Percentiles rank a stretch among this genome's conserved stretches.
Conservation (phyloP, 2,797 vertebrate genomes). For the Fratercula arctica region DNA sequence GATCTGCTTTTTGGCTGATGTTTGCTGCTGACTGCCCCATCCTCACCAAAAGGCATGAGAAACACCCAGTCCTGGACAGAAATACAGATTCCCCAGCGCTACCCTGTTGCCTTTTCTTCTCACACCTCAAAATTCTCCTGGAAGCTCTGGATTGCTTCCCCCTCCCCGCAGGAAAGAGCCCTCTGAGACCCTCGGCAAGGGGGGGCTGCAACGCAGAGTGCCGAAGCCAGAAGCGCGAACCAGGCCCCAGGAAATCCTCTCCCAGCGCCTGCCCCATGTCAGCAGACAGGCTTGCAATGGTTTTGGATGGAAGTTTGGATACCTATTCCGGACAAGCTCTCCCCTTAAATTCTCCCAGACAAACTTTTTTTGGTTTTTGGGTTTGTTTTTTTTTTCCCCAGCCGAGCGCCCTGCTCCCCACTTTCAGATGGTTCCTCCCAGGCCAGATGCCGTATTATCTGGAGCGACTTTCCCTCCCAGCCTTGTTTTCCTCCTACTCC, state of each 20-base stretch:
- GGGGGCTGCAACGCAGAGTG: neutral
- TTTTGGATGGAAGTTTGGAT: neutral
- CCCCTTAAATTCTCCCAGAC: neutral
- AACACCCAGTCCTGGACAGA: neutral
- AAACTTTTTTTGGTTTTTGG: conserved; percentile 24
- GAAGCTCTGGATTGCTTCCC: neutral
- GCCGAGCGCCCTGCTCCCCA: neutral
- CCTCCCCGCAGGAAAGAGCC: accelerated
- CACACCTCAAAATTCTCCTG: neutral
- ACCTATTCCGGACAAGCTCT: neutral
- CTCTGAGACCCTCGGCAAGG: neutral
- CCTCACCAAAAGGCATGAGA: neutral
- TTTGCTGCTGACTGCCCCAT: neutral
- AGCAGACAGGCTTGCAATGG: neutral
- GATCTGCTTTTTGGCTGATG: neutral
- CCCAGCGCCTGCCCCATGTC: neutral
- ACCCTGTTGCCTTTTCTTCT: neutral
- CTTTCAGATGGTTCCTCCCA: conserved; percentile 48
- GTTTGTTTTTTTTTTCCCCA: neutral
- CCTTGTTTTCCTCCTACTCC: conserved; percentile 59
- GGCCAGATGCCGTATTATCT: conserved; percentile 51
- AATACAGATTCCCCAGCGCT: neutral
- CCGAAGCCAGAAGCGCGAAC: neutral
- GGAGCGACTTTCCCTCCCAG: conserved; percentile 53
- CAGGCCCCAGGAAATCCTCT: neutral